Conservation (phyloP, 1,140 invertebrate species). For the Drosophila paulistorum region DNA sequence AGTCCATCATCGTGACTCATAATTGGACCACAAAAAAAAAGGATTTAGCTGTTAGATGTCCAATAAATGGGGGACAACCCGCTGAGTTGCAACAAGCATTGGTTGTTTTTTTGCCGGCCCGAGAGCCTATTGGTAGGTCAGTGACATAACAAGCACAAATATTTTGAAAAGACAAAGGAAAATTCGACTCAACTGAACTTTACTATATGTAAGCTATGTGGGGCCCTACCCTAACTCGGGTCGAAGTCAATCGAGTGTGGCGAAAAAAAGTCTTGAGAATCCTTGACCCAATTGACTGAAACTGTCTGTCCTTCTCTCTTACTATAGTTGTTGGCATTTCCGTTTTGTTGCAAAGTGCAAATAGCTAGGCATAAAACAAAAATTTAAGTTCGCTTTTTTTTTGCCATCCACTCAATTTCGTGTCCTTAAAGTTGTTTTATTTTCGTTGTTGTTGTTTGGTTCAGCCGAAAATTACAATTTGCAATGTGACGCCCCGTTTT, state of each 20-base stretch:
- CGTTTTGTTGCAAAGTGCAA: conserved; percentile 70
- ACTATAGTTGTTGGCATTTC: conserved; percentile 53
- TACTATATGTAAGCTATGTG: conserved; percentile 6
- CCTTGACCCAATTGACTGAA: conserved; percentile 64
- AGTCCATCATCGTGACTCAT: conserved; percentile 34
- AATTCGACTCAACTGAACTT: conserved; percentile 48
- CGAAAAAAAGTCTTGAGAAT: conserved; percentile 8
- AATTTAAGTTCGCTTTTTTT: conserved; percentile 14
- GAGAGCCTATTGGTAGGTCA: conserved; percentile 40
- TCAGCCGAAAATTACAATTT: conserved; percentile 37
- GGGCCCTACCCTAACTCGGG: conserved; percentile 37
- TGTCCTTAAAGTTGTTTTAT: conserved; percentile 53
- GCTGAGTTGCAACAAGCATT: conserved; percentile 18
- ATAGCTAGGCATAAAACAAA: conserved; percentile 42
- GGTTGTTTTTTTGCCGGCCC: conserved; percentile 30
- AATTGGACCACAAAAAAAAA: conserved; percentile 27
- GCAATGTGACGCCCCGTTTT: conserved; percentile 18
- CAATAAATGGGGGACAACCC: conserved; percentile 18
- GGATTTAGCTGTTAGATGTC: conserved; percentile 1
- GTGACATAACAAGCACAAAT: conserved; percentile 70
- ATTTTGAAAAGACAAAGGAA: conserved; percentile 50
- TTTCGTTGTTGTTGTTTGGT: conserved; percentile 17
- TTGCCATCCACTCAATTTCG: conserved; percentile 24
- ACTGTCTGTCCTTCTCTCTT: conserved; percentile 49
- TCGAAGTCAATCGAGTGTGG: conserved; percentile 63